phyloP scores from a whole-genome alignment of 2,888 invertebrate genomes.

The Drosophila subsilvestris region DNA sequence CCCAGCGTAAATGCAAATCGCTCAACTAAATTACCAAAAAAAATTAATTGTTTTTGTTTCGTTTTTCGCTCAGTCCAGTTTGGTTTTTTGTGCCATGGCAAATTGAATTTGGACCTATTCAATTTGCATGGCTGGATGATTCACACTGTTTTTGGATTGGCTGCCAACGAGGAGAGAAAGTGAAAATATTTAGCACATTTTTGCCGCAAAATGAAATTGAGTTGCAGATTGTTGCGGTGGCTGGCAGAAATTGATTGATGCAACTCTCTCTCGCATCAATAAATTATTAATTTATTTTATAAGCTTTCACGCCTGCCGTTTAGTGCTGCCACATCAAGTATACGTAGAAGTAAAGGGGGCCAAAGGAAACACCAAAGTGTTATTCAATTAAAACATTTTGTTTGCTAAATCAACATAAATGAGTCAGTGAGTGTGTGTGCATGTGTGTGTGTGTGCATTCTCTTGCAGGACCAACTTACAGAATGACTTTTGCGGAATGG shows the following conservation, averaged over 20 bases:
- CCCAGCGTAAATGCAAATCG: conserved; percentile 50
- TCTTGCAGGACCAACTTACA: conserved; percentile 45
- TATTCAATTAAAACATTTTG: conserved; percentile 74
- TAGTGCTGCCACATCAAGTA: background rate
- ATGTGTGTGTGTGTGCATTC: background rate
- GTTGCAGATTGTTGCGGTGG: conserved; percentile 7
- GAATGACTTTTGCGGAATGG: conserved; percentile 70
- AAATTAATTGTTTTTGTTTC: conserved; percentile 26
- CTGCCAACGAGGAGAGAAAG: conserved; percentile 4
- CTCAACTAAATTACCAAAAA: conserved; percentile 44
- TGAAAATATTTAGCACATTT: conserved; percentile 35
- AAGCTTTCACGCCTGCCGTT: background rate
- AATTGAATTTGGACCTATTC: conserved; percentile 46
- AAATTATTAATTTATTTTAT: conserved; percentile 17
- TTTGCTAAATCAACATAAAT: conserved; percentile 72
- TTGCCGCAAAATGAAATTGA: conserved; percentile 21
- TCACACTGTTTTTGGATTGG: too few species aligned
- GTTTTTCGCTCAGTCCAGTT: background rate
- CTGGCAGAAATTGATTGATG: conserved; percentile 21
- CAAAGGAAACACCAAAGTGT: conserved; percentile 40
- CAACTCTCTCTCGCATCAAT: conserved; percentile 4
- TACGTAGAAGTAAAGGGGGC: conserved; percentile 12
- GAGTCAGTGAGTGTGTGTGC: background rate
- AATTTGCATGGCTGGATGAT: conserved; percentile 34
- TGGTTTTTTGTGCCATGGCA: conserved; percentile 21